Conservation (phyloP, 2,113 vertebrate species). For the Phycodurus eques region DNA sequence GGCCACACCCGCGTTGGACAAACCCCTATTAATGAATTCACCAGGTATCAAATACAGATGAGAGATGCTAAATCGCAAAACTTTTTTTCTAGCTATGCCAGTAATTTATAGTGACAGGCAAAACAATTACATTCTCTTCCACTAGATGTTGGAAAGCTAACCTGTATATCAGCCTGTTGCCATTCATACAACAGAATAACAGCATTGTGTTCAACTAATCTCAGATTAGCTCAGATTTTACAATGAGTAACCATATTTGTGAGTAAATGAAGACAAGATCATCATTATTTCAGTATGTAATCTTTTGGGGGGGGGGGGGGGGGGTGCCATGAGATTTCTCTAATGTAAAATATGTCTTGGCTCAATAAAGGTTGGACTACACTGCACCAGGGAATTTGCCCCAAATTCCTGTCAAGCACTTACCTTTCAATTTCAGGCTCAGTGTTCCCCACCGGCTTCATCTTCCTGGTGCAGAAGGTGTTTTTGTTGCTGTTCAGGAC, state of each 20-base stretch:
- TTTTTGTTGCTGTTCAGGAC: constrained; percentile 76
- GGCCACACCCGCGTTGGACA: no score
- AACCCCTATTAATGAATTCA: no score
- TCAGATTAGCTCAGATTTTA: not conserved
- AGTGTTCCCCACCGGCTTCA: constrained; percentile 70
- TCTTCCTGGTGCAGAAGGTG: constrained; percentile 78
- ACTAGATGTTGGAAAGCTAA: no score
- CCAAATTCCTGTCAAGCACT: not conserved
- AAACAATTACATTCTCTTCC: no score
- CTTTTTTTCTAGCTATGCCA: no score
- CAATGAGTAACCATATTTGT: not conserved
- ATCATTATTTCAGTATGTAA: not conserved
- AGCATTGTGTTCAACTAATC: not conserved
- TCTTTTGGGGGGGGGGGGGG: not conserved
- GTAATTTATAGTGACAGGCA: no score
- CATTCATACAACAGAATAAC: not conserved
- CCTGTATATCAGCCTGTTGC: no score
- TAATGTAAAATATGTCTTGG: not conserved
- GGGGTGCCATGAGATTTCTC: not conserved
- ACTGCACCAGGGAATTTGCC: not conserved
- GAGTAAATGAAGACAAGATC: not conserved
- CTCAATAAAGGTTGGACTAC: no score
- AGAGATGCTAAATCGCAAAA: no score
- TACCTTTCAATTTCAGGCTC: constrained; percentile 49
- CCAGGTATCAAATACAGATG: no score